Base-by-base conservation (phyloP, 1,140 invertebrate genomes). In the Contarinia nasturtii region DNA sequence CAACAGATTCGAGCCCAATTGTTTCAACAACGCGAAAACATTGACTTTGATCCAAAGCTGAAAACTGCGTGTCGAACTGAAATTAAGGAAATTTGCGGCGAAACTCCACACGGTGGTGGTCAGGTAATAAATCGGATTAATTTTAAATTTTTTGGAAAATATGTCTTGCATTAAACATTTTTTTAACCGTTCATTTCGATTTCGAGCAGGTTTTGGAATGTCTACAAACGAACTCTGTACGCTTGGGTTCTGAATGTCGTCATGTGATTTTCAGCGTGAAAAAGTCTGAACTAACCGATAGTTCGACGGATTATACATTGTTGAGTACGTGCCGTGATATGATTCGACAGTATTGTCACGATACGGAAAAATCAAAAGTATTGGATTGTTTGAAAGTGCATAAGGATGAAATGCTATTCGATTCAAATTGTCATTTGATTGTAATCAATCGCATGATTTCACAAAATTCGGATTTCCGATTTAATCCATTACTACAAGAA, bases 391-490 rank as follows among this genome's bases (percentile, higher is more conserved):
- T 84, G 12, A 83, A 82, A 60, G 70, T 69, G 51, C 74, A 86
- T 53, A 86, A 85, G 59, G 79, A 92, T 58, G 76, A 89, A 53
- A 64, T 70, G 17, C 74, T 71, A 19, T 96, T 93, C 67, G 84
- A 92, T 60, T 73, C 79, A 46, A 80, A 80, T 46, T 98, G 95
- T 62, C 79, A 85, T 56, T 67, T 77, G 45, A 74, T 96, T 12
- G 80, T 98, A 2, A 69, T 88, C 8, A 80, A 82, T 61, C 72
- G 94, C 59, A 83, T 95, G 77, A 81, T 90, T 47, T 87, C 91
- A 63, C 87, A 93, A 67, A 90, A 87, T 61, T 74, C 79, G 41
- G 92, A 98, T 67, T 88, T 87, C 56, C 74, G 92, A 52, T 80
- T 98, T 43, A 96, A 98, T 70, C 85, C 86, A 14, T 71, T 76